Conservation (phyloP, 2,113 vertebrate species). For the Lepus americanus region DNA sequence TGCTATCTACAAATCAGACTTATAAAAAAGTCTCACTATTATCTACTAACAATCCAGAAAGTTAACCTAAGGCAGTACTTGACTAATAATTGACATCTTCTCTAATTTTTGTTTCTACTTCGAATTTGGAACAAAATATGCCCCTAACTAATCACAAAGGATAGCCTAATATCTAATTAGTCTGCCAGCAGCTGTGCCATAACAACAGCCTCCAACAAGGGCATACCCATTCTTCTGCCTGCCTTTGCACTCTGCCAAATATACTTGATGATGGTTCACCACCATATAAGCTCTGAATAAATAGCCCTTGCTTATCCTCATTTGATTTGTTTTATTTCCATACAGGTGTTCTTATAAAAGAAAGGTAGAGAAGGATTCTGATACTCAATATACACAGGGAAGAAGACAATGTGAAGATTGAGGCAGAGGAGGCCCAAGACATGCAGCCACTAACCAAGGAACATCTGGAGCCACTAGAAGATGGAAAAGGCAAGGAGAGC, state of each 20-base stretch:
- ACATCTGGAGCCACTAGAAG: not conserved
- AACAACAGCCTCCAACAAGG: not conserved
- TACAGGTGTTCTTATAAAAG: not conserved
- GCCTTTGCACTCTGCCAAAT: not conserved
- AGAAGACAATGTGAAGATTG: not conserved
- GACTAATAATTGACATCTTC: slow-evolving; percentile 29
- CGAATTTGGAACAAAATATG: not conserved
- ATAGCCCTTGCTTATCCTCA: not conserved
- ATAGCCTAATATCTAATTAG: not conserved
- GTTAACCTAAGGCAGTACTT: not conserved
- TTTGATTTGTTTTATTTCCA: not conserved
- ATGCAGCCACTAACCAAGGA: not conserved
- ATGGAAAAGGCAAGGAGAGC: not conserved
- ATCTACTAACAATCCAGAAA: slow-evolving; percentile 2
- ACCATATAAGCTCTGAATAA: not conserved
- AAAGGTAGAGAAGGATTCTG: not conserved
- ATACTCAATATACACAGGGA: not conserved
- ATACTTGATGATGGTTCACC: not conserved
- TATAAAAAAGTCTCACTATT: not conserved
- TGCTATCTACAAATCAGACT: not conserved
- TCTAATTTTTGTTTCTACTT: not conserved
- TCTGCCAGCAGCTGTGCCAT: not conserved
- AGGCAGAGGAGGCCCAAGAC: not conserved
- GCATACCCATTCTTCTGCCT: not conserved
- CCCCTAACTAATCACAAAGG: not conserved